phyloP scores from a whole-genome alignment of 2,797 vertebrate genomes.

The Hylomyscus alleni region DNA sequence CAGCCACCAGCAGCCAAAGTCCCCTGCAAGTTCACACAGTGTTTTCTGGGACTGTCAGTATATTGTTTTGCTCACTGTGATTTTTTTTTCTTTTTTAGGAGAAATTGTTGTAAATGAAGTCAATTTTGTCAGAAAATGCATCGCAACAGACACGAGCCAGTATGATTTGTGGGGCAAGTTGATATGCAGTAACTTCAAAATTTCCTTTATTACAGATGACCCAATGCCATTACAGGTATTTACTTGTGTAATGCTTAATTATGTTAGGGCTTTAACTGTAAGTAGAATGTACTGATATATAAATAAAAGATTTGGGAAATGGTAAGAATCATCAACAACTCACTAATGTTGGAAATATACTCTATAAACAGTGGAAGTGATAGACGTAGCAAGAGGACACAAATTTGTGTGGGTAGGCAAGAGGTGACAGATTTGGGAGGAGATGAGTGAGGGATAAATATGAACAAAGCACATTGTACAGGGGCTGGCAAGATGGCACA shows the following conservation, averaged over 20 bases:
- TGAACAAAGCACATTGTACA: not conserved
- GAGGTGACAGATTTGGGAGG: not conserved
- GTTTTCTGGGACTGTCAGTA: not conserved
- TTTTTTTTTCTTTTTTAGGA: conserved; percentile 89
- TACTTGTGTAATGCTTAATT: not conserved
- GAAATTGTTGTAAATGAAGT: conserved; percentile 99
- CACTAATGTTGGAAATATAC: not conserved
- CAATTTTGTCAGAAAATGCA: conserved; percentile 98
- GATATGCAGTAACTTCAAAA: conserved; percentile 99
- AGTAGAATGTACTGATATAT: not conserved
- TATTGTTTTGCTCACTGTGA: not conserved
- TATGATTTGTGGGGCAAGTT: conserved; percentile 98
- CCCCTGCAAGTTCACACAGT: not conserved
- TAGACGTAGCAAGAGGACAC: no score
- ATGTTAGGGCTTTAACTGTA: not conserved
- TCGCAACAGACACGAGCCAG: conserved; percentile 94
- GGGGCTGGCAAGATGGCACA: no score
- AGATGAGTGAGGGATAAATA: not conserved
- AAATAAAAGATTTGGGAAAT: conserved; percentile 26
- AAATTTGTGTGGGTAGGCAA: not conserved
- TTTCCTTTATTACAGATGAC: conserved; percentile 97
- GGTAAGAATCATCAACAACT: not conserved
- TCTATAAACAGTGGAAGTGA: not conserved
- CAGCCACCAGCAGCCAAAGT: not conserved
- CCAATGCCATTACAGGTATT: conserved; percentile 93